Conservation (phyloP, 1,140 invertebrate genomes). For the Scaptodrosophila lebanonensis region DNA sequence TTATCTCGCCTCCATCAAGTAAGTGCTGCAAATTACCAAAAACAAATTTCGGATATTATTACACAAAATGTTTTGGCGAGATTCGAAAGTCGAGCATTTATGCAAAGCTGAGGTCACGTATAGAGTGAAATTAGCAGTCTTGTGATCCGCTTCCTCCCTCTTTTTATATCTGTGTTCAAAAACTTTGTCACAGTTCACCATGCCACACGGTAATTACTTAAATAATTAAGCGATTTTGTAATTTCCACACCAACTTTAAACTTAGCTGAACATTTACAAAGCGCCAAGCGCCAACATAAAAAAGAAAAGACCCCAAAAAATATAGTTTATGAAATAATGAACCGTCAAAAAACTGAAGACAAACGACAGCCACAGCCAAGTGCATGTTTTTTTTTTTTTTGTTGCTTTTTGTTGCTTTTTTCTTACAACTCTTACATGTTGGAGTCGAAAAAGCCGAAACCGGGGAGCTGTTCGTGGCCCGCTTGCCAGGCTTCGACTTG, state of each 20-base stretch:
- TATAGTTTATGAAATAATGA: conserved; percentile 62
- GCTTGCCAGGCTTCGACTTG: conserved; percentile 18
- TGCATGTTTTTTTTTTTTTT: conserved; percentile 1
- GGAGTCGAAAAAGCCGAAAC: conserved; percentile 23
- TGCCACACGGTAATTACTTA: conserved; percentile 32
- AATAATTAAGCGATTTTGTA: conserved; percentile 56
- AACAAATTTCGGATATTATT: no score
- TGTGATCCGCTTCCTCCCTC: no score
- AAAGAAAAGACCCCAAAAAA: no score
- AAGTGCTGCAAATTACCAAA: no score
- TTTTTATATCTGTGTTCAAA: no score
- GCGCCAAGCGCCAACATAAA: conserved; percentile 22
- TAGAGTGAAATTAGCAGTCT: no score
- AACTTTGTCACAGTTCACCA: no score
- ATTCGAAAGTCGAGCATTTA: no score
- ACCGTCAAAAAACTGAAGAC: conserved; percentile 33
- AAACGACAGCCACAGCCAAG: conserved; percentile 3
- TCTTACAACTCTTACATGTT: conserved; percentile 35
- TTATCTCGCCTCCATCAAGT: neutral
- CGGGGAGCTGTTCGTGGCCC: conserved; percentile 6
- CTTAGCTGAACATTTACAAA: conserved; percentile 18
- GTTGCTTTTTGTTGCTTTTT: conserved; percentile 12
- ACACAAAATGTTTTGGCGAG: no score
- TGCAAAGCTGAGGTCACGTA: no score
- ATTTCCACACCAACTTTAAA: conserved; percentile 28